Conservation (phyloP, 2,113 vertebrate genomes). For the Chrysemys picta region DNA sequence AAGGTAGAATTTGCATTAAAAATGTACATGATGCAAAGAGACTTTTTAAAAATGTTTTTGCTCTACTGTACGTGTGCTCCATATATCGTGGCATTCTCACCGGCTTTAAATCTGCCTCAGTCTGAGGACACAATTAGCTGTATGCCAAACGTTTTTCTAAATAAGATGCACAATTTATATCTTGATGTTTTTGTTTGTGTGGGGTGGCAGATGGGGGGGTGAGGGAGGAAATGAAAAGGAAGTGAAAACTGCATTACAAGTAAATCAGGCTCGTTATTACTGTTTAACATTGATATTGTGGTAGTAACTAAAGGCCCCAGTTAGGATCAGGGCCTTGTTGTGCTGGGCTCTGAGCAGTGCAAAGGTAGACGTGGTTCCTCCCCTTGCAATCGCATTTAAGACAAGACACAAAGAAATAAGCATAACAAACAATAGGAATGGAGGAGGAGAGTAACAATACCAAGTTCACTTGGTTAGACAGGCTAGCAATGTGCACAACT, state of each 20-base stretch:
- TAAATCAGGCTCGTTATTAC: conserved; percentile 23
- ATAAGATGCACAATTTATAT: conserved; percentile 47
- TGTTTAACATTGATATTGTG: conserved; percentile 13
- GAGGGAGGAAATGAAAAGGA: conserved; percentile 42
- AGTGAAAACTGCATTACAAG: conserved; percentile 36
- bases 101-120: conserved; percentile 4
- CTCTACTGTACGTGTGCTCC: not conserved
- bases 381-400: not conserved
- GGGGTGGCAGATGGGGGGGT: conserved; percentile 22
- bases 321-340: conserved; percentile 6
- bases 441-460: not conserved
- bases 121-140: conserved; percentile 26
- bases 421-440: not conserved
- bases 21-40: not conserved
- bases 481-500: not conserved
- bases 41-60: not conserved
- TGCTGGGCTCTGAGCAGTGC: conserved; percentile 1
- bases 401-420: not conserved
- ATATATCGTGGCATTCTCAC: not conserved
- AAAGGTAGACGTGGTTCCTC: not conserved
- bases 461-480: not conserved
- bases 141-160: conserved; percentile 43
- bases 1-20: not conserved
- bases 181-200: conserved; percentile 30
- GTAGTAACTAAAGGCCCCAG: not conserved